Evolutionary conservation across 2,113 vertebrate genomes (phyloP).

Genomic region (Piaya cayana): DNA sequence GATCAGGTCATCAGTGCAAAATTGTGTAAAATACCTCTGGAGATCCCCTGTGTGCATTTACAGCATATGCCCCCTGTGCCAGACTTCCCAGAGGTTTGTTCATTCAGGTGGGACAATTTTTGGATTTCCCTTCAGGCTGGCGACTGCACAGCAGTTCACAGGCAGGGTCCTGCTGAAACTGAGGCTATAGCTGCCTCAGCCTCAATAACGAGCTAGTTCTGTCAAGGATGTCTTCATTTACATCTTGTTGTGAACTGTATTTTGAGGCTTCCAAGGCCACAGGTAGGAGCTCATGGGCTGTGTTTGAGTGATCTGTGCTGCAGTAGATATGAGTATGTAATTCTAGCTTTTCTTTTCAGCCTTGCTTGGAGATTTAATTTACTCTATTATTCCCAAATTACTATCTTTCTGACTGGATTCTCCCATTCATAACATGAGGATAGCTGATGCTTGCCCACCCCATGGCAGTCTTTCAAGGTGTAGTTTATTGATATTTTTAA

Average conservation of each 20-base stretch:
- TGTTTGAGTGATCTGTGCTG: neutral
- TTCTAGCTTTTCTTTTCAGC: neutral
- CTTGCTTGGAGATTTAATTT: neutral
- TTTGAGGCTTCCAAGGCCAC: constrained; percentile 4
- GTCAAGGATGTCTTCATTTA: neutral
- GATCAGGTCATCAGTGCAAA: neutral
- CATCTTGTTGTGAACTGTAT: neutral
- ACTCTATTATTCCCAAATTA: neutral
- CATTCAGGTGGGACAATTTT: neutral
- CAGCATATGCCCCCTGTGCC: neutral
- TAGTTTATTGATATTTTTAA: neutral
- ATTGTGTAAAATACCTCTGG: neutral
- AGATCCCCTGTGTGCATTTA: neutral
- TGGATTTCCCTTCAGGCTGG: neutral
- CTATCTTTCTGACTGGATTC: neutral
- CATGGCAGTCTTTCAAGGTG: neutral
- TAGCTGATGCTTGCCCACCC: neutral
- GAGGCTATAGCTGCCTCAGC: fast-evolving
- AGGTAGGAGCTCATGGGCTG: constrained; percentile 26
- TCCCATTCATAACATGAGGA: neutral
- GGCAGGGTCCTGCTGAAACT: neutral
- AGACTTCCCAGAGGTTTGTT: neutral
- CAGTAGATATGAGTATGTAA: neutral
- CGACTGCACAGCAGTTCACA: neutral
- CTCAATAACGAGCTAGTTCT: fast-evolving